Evolutionary conservation across 1,140 invertebrate species (phyloP), one percentile per base, ranked within the genome.

Genomic region (Trinorchestia longiramus): DNA sequence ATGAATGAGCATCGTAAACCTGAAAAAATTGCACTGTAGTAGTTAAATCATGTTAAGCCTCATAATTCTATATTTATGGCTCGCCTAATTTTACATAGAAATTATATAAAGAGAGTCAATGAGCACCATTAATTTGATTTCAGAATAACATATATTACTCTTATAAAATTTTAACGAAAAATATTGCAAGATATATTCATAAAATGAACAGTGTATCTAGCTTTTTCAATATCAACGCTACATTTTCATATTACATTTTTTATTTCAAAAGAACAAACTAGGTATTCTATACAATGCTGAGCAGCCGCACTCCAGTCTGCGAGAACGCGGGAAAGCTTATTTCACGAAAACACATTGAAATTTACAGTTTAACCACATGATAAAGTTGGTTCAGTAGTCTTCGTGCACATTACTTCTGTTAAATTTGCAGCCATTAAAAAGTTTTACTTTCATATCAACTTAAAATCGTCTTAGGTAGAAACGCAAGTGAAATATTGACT

Each of bases 1-100:
- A 45, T 6, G 28, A 94, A 94, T 40, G 92, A 94, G 43, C 44
- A 94, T 94, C 40, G 19, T 47, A 45, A 94, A 94, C 43, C 92
- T 94, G 92, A 94, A 45, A 94, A n/a, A 43, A 94, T 90, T 42
- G 88, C 92, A 94, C 44, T 94, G 36, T 43, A 47, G 28, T 45
- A 94, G 36, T n/a, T 94, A 94, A 43, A 45, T n/a, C 40, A 94
- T 47, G 40, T 94, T 90, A 90, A 42, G 43, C 11, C 28, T 90
- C 88, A 43, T 42, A 90, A 90, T 43, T 42, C 41, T 77, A 90
- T 42, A 90, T 42, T 90, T 90, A 40, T 87, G 87, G 41, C 40
- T 15, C 36, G 28, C 88, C 17, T 42, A 90, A 90, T 90, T 90
- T 42, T 90, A 90, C 87, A 87, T 41, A 36, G 6, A 36, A 87